A percentile compares a stretch with the other conserved stretches of the same genome.
phyloP scores from a whole-genome alignment of 2,797 vertebrate genomes.

The Megalops cyprinoides region DNA sequence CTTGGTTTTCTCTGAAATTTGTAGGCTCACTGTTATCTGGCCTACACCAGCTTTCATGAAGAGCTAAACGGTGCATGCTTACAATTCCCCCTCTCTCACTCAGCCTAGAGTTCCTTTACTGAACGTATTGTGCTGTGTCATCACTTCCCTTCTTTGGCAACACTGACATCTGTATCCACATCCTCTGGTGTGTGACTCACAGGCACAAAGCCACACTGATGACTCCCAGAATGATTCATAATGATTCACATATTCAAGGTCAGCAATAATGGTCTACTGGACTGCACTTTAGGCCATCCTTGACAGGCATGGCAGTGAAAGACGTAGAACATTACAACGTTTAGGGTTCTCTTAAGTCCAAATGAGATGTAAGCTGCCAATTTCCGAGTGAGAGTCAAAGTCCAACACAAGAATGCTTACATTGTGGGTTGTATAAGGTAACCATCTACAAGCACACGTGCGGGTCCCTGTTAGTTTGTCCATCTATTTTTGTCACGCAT shows the following conservation, averaged over 20 bases:
- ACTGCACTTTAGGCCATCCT: slow-evolving; percentile 25
- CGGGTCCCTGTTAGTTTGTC: background rate
- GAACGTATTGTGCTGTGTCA: slow-evolving; percentile 18
- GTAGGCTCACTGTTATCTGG: background rate
- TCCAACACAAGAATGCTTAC: slow-evolving; percentile 32
- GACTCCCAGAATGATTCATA: slow-evolving; percentile 47
- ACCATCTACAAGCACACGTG: background rate
- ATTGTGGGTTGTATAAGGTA: background rate
- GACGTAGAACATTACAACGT: slow-evolving; percentile 32
- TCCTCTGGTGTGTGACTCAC: slow-evolving; percentile 19
- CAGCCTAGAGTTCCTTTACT: background rate
- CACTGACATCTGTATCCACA: slow-evolving; percentile 9
- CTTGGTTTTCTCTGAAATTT: background rate
- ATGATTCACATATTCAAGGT: slow-evolving; percentile 48
- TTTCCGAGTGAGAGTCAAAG: slow-evolving; percentile 36
- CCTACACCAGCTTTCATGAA: background rate
- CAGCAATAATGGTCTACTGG: slow-evolving; percentile 33
- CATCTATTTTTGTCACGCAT: slow-evolving; percentile 31
- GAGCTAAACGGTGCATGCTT: background rate
- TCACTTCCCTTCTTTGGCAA: slow-evolving; percentile 36
- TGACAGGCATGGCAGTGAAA: slow-evolving; percentile 28
- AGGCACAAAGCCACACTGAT: slow-evolving; percentile 36
- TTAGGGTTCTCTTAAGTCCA: slow-evolving; percentile 26
- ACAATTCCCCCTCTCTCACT: background rate
- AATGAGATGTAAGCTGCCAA: slow-evolving; percentile 41